A percentile compares a stretch with the other conserved stretches of the same genome.
Conservation (phyloP, 2,113 vertebrate genomes). For the Archilochus colubris region DNA sequence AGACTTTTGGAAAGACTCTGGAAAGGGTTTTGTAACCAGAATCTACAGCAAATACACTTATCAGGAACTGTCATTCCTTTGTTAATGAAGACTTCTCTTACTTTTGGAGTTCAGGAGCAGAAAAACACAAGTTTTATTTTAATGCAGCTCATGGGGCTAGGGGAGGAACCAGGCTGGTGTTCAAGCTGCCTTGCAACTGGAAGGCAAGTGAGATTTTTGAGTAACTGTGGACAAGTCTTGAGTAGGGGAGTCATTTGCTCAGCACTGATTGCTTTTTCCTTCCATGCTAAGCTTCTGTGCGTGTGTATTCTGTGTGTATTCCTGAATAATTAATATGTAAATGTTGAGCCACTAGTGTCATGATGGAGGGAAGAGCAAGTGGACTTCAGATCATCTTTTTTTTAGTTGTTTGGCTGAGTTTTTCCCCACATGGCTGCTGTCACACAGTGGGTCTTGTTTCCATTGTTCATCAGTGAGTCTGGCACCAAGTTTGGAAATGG, state of each 20-base stretch:
- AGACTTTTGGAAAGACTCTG: neutral
- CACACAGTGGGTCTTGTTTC: neutral
- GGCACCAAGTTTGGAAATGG: neutral
- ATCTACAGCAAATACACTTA: neutral
- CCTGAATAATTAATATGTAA: neutral
- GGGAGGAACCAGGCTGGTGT: neutral
- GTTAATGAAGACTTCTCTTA: neutral
- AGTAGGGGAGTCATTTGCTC: neutral
- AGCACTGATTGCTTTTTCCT: neutral
- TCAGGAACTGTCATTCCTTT: neutral
- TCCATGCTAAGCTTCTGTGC: neutral
- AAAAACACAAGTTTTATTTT: neutral
- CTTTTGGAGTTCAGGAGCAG: neutral
- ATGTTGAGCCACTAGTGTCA: neutral
- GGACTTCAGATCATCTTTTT: neutral
- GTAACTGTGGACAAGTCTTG: neutral
- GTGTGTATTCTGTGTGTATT: fast-evolving
- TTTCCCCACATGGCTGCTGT: neutral
- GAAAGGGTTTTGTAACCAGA: neutral
- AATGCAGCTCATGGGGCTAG: neutral
- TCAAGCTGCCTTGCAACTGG: neutral
- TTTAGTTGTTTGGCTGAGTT: neutral
- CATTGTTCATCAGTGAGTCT: neutral
- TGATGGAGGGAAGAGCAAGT: neutral
- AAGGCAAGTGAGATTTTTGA: neutral